phyloP scores from a whole-genome alignment of 2,888 invertebrate genomes.

The Carabus problematicus region DNA sequence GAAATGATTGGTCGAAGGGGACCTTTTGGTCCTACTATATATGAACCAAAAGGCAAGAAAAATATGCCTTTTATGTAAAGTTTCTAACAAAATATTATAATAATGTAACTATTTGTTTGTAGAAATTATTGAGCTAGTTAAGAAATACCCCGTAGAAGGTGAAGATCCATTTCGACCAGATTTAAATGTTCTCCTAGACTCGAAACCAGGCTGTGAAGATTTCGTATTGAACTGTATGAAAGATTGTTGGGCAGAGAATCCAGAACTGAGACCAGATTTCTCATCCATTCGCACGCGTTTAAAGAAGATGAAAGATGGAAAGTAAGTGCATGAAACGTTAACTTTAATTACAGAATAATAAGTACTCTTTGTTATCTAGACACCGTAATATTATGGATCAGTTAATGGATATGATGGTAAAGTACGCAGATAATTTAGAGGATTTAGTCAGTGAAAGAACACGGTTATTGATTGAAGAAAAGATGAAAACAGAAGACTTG shows the following conservation, averaged over 20 bases:
- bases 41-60: slow-evolving; percentile 81
- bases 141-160: slow-evolving; percentile 70
- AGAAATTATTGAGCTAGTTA: slow-evolving; percentile 89
- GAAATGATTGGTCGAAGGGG: slow-evolving; percentile 92
- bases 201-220: slow-evolving; percentile 77
- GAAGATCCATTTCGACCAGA: slow-evolving; percentile 83
- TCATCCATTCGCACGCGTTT: slow-evolving; percentile 77
- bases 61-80: background rate
- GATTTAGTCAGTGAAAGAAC: slow-evolving; percentile 93
- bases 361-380: slow-evolving; percentile 58
- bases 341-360: slow-evolving; percentile 16
- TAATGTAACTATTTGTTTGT: slow-evolving; percentile 47
- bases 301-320: slow-evolving; percentile 89
- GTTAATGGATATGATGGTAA: slow-evolving; percentile 98
- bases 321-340: slow-evolving; percentile 65
- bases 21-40: slow-evolving; percentile 81
- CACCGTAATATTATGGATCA: slow-evolving; percentile 94
- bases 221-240: slow-evolving; percentile 83
- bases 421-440: slow-evolving; percentile 93
- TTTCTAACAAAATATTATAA: background rate
- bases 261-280: slow-evolving; percentile 86
- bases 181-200: slow-evolving; percentile 73
- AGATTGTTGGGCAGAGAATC: slow-evolving; percentile 90
- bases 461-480: slow-evolving; percentile 86
- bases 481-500: slow-evolving; percentile 91